phyloP scores from a whole-genome alignment of 2,888 invertebrate species.

The Drosophila mercatorum region DNA sequence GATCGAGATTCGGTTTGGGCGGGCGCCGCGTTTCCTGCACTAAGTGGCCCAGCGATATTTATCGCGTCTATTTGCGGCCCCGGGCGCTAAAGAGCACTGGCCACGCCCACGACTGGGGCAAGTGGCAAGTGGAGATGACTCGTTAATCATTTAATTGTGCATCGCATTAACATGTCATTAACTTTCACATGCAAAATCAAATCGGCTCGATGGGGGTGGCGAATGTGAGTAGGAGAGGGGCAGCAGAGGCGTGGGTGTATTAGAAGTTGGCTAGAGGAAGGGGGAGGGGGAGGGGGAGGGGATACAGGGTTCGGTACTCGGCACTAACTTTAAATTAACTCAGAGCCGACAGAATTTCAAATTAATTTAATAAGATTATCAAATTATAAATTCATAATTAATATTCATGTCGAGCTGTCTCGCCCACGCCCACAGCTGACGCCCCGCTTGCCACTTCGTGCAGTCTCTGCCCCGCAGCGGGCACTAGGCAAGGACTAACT shows the following conservation, averaged over 20 bases:
- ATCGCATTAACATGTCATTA: conserved; percentile 70
- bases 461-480: conserved; percentile 1
- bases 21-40: conserved; percentile 9
- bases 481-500: conserved; percentile 52
- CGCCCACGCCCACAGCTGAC: conserved; percentile 12
- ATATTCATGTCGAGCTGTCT: conserved; percentile 68
- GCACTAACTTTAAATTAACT: conserved; percentile 75
- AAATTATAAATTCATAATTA: conserved; percentile 79
- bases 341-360: conserved; percentile 75
- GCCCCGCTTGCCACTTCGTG: background rate
- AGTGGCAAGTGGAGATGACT: conserved; percentile 19
- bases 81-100: conserved; percentile 38
- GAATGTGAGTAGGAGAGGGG: too few relatives aligned
- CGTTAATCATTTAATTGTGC: conserved; percentile 57
- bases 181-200: conserved; percentile 53
- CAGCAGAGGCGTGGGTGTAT: too few relatives aligned
- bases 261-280: background rate
- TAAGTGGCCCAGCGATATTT: conserved; percentile 56
- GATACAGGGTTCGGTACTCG: too few relatives aligned
- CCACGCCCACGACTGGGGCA: conserved; percentile 34
- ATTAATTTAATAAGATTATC: conserved; percentile 81
- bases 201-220: background rate
- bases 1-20: conserved; percentile 4
- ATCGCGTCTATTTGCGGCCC: conserved; percentile 38
- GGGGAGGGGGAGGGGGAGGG: background rate